phyloP scores from a whole-genome alignment of 2,113 vertebrate genomes.

The Cheilinus undulatus region DNA sequence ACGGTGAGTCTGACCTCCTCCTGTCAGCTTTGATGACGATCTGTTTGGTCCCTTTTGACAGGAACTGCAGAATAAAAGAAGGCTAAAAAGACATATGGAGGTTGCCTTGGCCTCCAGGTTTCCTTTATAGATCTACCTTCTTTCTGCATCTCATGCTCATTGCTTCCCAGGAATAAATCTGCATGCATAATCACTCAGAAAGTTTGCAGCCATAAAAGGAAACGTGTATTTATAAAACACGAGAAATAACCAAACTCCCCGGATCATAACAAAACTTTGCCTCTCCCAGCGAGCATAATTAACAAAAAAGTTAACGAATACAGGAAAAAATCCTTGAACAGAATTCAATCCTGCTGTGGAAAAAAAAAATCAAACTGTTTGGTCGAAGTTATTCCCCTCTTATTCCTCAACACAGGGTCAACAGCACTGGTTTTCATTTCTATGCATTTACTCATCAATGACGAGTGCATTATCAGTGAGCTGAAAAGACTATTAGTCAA shows the following conservation, averaged over 20 bases:
- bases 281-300: slow-evolving; percentile 56
- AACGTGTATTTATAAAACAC: slow-evolving; percentile 2
- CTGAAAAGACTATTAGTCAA: not conserved
- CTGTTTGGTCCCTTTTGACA: slow-evolving; percentile 33
- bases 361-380: too few relatives aligned
- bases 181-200: not conserved
- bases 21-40: slow-evolving; percentile 27
- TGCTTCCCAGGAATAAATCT: not conserved
- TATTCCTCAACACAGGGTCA: too few relatives aligned
- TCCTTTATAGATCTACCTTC: not conserved
- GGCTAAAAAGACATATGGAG: slow-evolving; percentile 10
- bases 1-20: slow-evolving; percentile 5
- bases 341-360: slow-evolving; percentile 1
- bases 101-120: slow-evolving; percentile 12
- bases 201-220: not conserved
- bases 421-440: too few relatives aligned
- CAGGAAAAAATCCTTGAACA: slow-evolving; percentile 18
- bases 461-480: not conserved
- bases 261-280: slow-evolving; percentile 10
- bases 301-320: slow-evolving; percentile 23
- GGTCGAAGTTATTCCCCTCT: too few relatives aligned
- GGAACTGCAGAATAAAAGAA: slow-evolving; percentile 10
- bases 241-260: slow-evolving; percentile 37
- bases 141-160: not conserved
- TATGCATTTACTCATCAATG: too few relatives aligned